Conservation (phyloP, 1,140 invertebrate species). For the Brachionus plicatilis region DNA sequence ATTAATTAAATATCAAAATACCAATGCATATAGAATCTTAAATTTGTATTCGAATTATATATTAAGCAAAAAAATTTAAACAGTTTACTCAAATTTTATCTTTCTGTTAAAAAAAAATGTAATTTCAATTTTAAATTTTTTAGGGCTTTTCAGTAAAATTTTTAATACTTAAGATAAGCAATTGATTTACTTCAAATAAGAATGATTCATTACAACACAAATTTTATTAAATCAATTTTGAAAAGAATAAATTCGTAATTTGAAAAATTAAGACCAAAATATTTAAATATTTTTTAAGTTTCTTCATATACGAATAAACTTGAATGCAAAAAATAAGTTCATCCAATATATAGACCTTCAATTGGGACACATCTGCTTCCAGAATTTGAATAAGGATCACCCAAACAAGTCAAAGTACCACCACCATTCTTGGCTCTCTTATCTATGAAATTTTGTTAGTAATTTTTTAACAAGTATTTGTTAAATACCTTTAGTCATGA, state of each 20-base stretch:
- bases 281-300: not conserved
- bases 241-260: not conserved
- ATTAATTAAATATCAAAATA: not conserved
- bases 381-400: slow-evolving; percentile 1
- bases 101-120: too few relatives aligned
- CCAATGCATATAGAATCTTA: not conserved
- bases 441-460: not conserved
- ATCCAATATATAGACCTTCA: slow-evolving; percentile 33
- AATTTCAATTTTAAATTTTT: too few relatives aligned
- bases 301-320: not conserved
- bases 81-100: too few relatives aligned
- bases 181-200: not conserved
- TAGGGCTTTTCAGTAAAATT: too few relatives aligned
- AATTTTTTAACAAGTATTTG: not conserved
- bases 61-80: too few relatives aligned
- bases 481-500: slow-evolving; percentile 7
- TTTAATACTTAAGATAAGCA: too few relatives aligned
- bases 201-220: not conserved
- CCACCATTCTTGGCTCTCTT: not conserved
- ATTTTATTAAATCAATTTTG: not conserved
- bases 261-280: not conserved
- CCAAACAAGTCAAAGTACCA: slow-evolving; percentile 20
- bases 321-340: not conserved
- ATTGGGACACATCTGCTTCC: slow-evolving; percentile 34
- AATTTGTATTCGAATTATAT: too few relatives aligned